Base-by-base conservation (phyloP, 2,113 vertebrate genomes). In the Sander lucioperca region DNA sequence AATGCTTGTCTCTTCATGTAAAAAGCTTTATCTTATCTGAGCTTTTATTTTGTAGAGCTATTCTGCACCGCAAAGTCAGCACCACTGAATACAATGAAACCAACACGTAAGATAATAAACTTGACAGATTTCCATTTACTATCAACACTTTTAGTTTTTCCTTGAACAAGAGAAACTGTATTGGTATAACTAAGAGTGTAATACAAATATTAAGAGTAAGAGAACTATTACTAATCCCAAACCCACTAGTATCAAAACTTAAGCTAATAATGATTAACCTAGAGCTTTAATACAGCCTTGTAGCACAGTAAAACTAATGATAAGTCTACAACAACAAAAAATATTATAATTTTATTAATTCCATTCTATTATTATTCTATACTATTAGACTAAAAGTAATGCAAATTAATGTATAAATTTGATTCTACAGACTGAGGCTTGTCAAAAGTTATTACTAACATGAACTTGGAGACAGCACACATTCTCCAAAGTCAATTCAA, bases 41-140 rank as follows among this genome's bases (percentile, higher is more conserved):
- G 73, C 74, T 77, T 78, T 84, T 76, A 54, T 66, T 80, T 74
- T 71, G 53, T 21, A 54, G 23, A 45, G 53, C 67, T 79, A 2
- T 30, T 47, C 15, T n/a, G 33, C 12, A 25, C 21, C 50, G 71
- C 80, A 77, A 48, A 69, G 78, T 87, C 87, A 84, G 74, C 80
- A 81, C 23, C 36, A 33, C 19, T 10, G n/a, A 77, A 50, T 13
- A 76, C 70, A 82, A 72, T 64, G 62, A 73, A 58, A 58, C 13
- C 45, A 25, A n/a, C 59, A 50, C n/a, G 19, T 36, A 45, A 57
- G n/a, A 50, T 68, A 48, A 43, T 19, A 23, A 84, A 36, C 57
- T 63, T 18, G 25, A 58, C 53, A 47, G 10, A 45, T 54, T 53
- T 10, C 13, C 4, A 3, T 71, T 66, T 1, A 21, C 9, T 23